Evolutionary conservation across 2,888 invertebrate species (phyloP).

Genomic region (Agrotis puta): DNA sequence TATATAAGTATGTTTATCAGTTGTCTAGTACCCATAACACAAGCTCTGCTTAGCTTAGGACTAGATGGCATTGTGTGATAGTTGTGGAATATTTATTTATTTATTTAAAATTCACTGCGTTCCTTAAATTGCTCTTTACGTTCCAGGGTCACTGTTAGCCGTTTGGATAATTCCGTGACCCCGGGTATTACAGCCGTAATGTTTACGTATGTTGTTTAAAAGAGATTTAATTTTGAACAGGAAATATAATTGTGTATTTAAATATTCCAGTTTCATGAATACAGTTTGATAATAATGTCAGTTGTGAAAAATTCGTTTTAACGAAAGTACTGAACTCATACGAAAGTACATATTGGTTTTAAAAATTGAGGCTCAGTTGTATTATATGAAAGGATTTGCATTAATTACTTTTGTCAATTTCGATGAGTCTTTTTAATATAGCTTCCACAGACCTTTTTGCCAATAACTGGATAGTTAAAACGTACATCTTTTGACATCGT

Average conservation of each 20-base stretch:
- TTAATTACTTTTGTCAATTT: background rate
- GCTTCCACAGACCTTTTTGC: background rate
- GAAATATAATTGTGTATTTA: background rate
- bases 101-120: no score
- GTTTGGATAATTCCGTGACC: no score
- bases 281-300: background rate
- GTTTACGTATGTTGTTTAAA: no score
- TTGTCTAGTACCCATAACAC: no score
- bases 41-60: no score
- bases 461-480: background rate
- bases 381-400: background rate
- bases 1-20: no score
- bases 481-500: no score
- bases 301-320: background rate
- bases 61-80: no score
- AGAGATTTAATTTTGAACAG: background rate
- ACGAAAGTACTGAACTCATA: background rate
- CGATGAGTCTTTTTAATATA: background rate
- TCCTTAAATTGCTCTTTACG: no score
- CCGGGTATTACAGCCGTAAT: no score
- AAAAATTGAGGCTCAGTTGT: background rate
- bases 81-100: no score
- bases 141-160: no score
- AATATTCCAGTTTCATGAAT: background rate
- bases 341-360: background rate